phyloP scores from a whole-genome alignment of 1,140 invertebrate species.

The Leguminivora glycinivorella region DNA sequence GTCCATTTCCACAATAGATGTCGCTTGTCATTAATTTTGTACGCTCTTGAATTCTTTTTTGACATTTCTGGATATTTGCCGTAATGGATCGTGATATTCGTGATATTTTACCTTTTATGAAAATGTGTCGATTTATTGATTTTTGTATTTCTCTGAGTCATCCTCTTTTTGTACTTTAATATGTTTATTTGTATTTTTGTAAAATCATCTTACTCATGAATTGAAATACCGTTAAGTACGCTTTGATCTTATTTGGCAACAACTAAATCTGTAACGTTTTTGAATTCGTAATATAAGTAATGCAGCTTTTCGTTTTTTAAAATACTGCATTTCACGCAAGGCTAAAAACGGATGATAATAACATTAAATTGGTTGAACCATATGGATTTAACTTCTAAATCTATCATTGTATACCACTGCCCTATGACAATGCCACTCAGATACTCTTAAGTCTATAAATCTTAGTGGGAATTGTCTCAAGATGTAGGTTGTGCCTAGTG shows the following conservation, averaged over 20 bases:
- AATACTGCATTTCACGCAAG: too few relatives aligned
- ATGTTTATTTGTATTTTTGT: slow-evolving; percentile 5
- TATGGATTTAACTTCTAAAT: too few relatives aligned
- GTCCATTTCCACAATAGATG: neutral
- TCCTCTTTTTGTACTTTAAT: slow-evolving; percentile 1
- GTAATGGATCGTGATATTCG: slow-evolving; percentile 16
- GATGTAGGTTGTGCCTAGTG: too few relatives aligned
- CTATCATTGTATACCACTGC: too few relatives aligned
- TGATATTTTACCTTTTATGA: neutral
- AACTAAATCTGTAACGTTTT: neutral
- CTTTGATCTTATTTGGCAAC: slow-evolving; percentile 1
- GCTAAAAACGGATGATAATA: too few relatives aligned
- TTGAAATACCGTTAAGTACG: neutral
- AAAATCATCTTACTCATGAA: neutral
- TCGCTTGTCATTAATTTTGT: slow-evolving; percentile 3
- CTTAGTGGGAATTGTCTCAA: too few relatives aligned
- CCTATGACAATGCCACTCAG: too few relatives aligned
- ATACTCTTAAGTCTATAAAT: too few relatives aligned
- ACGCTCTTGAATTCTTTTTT: neutral
- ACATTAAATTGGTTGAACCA: too few relatives aligned
- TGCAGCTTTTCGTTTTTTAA: neutral
- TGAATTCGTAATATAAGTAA: neutral
- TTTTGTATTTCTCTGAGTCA: neutral
- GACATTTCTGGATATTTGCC: neutral
- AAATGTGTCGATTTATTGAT: neutral